These are phyloP conservation scores for Lonchura striata DNA, from an alignment of 2,113 vertebrate genomes.

Conservation along the genomic window DNA sequence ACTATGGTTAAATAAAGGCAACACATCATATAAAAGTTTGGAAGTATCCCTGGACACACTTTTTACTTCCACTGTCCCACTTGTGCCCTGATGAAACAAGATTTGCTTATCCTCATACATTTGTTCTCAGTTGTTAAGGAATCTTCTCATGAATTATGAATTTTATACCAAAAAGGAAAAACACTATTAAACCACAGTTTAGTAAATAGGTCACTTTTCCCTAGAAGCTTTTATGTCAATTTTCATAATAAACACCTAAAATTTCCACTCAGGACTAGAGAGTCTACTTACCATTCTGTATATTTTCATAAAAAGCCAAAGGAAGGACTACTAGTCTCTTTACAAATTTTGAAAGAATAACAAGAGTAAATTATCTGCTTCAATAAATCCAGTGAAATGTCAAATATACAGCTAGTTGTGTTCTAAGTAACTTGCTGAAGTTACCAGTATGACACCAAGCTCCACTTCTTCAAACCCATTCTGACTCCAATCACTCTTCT, in stretches of 20 bases:
- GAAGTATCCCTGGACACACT: background rate
- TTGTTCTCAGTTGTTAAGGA: background rate
- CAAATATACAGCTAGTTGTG: background rate
- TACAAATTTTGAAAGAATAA: background rate
- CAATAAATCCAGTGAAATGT: background rate
- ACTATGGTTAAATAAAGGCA: background rate
- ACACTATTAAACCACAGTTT: background rate
- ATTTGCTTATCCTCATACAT: background rate
- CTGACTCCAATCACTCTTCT: background rate
- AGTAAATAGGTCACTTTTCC: background rate
- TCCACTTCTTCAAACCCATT: background rate
- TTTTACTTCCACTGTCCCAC: background rate
- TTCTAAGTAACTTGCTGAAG: background rate
- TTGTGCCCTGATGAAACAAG: background rate
- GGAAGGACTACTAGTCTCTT: background rate
- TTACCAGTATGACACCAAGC: background rate
- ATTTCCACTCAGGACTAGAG: background rate
- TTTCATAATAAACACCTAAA: background rate
- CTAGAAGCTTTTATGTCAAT: background rate
- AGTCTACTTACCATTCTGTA: background rate
- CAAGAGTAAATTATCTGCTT: background rate
- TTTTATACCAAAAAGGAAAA: background rate
- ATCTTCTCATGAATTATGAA: background rate
- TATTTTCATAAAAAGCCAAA: slow-evolving; percentile 10
- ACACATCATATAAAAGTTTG: background rate